Evolutionary conservation across 2,113 vertebrate genomes (phyloP).

Genomic region (Colius striatus): DNA sequence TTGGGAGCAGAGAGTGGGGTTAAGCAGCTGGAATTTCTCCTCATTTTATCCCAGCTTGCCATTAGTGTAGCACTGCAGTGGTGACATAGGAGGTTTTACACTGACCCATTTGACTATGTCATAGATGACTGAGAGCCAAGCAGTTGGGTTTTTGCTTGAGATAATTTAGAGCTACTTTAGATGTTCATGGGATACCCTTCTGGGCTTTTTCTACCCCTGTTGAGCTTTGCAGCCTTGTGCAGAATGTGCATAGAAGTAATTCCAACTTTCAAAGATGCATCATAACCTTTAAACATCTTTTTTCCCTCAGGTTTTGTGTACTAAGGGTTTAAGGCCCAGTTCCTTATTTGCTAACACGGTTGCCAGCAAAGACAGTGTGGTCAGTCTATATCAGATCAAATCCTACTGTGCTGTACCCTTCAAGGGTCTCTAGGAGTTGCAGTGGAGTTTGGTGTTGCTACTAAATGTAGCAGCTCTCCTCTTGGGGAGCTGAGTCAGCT

Average conservation of each 20-base stretch:
- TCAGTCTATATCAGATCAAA: rapidly evolving
- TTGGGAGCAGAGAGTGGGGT: background rate
- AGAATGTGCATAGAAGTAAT: background rate
- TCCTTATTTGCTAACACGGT: background rate
- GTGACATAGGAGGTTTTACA: background rate
- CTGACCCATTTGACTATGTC: too few relatives aligned
- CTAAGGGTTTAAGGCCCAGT: background rate
- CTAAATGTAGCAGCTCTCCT: background rate
- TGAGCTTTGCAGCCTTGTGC: background rate
- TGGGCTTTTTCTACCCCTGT: background rate
- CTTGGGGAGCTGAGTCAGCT: background rate
- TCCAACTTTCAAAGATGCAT: background rate
- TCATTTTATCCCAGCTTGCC: background rate
- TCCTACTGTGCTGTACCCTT: background rate
- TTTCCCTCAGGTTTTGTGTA: background rate
- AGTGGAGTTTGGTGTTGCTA: background rate
- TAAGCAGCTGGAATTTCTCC: background rate
- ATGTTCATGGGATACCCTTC: background rate
- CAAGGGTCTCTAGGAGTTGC: background rate
- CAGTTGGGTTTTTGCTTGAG: background rate
- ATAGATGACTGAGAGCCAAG: background rate
- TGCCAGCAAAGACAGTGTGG: background rate
- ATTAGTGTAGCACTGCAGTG: background rate
- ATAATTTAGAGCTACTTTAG: background rate
- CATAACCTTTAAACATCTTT: background rate